phyloP scores from a whole-genome alignment of 1,140 invertebrate species.

The Formica selysi region DNA sequence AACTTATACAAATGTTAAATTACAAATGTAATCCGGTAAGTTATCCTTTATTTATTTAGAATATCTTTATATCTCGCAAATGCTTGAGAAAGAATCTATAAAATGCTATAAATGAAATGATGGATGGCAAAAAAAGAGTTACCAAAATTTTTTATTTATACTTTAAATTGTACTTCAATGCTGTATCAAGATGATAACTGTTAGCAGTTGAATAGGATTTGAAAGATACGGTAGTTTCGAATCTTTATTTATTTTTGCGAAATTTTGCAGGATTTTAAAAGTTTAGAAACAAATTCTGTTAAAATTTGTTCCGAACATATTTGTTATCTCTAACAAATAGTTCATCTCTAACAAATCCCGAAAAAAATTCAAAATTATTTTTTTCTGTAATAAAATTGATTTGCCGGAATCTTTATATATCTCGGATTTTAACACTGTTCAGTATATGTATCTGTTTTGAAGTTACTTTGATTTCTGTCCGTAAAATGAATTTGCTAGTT shows the following conservation, averaged over 20 bases:
- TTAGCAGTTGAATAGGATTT: constrained; percentile 40
- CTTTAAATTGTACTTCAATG: constrained; percentile 10
- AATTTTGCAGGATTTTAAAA: neutral
- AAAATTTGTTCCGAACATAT: neutral
- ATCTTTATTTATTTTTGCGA: neutral
- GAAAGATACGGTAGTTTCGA: constrained; percentile 17
- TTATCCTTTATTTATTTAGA: constrained; percentile 45
- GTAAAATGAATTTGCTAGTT: neutral
- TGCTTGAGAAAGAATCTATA: constrained; percentile 43
- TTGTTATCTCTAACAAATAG: constrained; percentile 11
- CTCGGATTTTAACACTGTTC: constrained; percentile 7
- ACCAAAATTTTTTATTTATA: constrained; percentile 52
- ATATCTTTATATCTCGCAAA: constrained; percentile 38
- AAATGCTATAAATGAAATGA: constrained; percentile 39
- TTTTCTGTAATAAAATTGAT: neutral
- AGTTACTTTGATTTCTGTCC: constrained; percentile 7
- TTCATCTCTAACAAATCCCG: neutral
- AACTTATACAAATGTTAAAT: constrained; percentile 25
- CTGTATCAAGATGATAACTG: constrained; percentile 14
- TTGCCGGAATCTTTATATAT: neutral
- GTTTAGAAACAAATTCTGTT: neutral
- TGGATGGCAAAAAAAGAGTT: constrained; percentile 26
- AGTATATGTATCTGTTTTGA: neutral
- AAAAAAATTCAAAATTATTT: neutral
- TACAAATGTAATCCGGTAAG: constrained; percentile 27